phyloP scores from a whole-genome alignment of 2,797 vertebrate species.

The Chelidonichthys spinosus region DNA sequence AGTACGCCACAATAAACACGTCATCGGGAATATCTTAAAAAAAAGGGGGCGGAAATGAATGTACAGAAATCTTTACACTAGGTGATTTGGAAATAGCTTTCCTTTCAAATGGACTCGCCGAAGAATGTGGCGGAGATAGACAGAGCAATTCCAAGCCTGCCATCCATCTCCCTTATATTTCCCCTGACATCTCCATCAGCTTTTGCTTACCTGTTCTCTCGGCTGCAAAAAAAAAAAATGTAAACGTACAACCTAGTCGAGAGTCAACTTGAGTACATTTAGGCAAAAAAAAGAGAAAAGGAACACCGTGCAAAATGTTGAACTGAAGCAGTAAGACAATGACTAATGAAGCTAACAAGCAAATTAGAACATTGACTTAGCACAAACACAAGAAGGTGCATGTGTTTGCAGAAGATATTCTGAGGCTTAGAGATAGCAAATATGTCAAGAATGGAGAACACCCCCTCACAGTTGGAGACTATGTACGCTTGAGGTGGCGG shows the following conservation, averaged over 20 bases:
- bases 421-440: conserved; percentile 21
- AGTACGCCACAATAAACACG: conserved; percentile 30
- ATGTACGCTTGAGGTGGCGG: not conserved
- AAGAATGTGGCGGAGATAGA: conserved; percentile 27
- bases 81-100: conserved; percentile 32
- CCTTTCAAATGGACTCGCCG: conserved; percentile 32
- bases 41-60: conserved; percentile 35
- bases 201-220: conserved; percentile 10
- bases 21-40: conserved; percentile 23
- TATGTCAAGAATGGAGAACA: conserved; percentile 6
- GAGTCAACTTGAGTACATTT: conserved; percentile 1
- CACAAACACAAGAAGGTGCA: not conserved
- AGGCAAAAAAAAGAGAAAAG: not conserved
- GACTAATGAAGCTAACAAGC: conserved; percentile 15
- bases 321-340: conserved; percentile 18
- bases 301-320: not conserved
- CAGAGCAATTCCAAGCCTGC: conserved; percentile 26
- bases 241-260: not conserved
- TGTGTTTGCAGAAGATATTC: conserved; percentile 28
- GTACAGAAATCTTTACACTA: conserved; percentile 15
- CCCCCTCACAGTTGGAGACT: conserved; percentile 16
- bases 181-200: conserved; percentile 21
- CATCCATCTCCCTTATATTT: conserved; percentile 34
- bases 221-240: conserved; percentile 4
- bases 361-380: conserved; percentile 9